phyloP scores from a whole-genome alignment of 2,113 vertebrate genomes.

The Corythornis madagascariensis region DNA sequence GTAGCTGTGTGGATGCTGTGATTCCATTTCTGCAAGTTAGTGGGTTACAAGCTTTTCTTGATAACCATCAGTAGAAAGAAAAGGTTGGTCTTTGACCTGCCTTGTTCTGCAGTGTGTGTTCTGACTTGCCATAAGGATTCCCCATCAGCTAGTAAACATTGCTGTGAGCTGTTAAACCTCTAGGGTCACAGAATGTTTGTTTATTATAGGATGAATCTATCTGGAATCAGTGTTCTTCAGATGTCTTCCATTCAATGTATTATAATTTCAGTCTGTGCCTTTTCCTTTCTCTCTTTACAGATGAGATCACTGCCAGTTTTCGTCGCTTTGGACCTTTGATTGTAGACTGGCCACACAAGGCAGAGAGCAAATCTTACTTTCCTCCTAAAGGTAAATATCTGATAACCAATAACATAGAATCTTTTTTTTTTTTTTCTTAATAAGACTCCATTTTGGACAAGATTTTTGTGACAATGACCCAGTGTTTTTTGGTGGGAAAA shows the following conservation, averaged over 20 bases:
- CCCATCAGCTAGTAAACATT: background rate
- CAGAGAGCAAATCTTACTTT: constrained; percentile 99
- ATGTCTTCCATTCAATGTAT: background rate
- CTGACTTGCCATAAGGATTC: background rate
- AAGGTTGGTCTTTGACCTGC: background rate
- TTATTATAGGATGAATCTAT: background rate
- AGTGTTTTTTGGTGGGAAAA: background rate
- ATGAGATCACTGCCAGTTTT: constrained; percentile 99
- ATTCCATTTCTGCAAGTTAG: background rate
- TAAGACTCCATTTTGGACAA: background rate
- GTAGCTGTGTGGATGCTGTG: background rate
- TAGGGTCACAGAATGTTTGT: background rate
- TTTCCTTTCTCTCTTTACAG: constrained; percentile 61
- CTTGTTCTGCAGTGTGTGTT: background rate
- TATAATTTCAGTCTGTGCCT: background rate
- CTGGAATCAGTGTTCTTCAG: background rate
- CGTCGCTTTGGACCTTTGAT: constrained; percentile 97
- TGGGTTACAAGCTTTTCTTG: background rate
- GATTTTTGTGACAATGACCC: background rate
- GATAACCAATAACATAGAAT: background rate
- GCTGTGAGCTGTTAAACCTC: background rate
- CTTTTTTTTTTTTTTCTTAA: background rate
- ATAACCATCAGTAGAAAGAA: background rate
- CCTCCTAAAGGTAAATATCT: constrained; percentile 92
- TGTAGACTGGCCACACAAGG: constrained; percentile 99